Evolutionary conservation across 1,140 invertebrate species (phyloP).

Genomic region (Eueides isabella): DNA sequence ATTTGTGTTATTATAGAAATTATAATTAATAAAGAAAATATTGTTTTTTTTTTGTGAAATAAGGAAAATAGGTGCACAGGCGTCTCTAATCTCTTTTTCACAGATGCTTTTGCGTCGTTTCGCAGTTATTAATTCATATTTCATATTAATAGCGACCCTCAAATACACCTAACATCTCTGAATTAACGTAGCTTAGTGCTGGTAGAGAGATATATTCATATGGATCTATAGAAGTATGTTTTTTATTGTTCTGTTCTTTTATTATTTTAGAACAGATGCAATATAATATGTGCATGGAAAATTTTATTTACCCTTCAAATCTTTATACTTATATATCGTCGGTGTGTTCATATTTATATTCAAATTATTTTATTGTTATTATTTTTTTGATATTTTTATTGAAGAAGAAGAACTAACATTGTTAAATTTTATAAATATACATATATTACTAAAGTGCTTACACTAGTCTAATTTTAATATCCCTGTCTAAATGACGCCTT

Average conservation of each 20-base stretch:
- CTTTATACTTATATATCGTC: no score
- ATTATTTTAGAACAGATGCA: no score
- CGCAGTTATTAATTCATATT: conserved; percentile 76
- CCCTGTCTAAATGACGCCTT: neutral
- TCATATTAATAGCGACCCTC: conserved; percentile 76
- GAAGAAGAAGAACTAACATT: no score
- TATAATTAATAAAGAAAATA: no score
- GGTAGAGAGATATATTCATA: neutral
- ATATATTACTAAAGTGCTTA: neutral
- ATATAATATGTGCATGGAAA: no score
- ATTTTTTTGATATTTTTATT: no score
- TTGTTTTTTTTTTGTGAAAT: neutral
- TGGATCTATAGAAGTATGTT: neutral
- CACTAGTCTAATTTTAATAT: neutral
- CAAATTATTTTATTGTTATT: no score
- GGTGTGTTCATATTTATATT: no score
- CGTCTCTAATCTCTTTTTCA: conserved; percentile 39
- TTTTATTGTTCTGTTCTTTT: no score
- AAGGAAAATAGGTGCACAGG: conserved; percentile 12
- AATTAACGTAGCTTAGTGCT: neutral
- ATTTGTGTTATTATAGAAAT: no score
- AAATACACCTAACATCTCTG: conserved; percentile 67
- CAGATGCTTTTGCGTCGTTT: conserved; percentile 66
- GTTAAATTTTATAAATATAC: no score
- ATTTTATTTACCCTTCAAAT: no score